A percentile compares a stretch with the other conserved stretches of the same genome.
phyloP scores from a whole-genome alignment of 2,113 vertebrate species.

The Toxostoma redivivum region DNA sequence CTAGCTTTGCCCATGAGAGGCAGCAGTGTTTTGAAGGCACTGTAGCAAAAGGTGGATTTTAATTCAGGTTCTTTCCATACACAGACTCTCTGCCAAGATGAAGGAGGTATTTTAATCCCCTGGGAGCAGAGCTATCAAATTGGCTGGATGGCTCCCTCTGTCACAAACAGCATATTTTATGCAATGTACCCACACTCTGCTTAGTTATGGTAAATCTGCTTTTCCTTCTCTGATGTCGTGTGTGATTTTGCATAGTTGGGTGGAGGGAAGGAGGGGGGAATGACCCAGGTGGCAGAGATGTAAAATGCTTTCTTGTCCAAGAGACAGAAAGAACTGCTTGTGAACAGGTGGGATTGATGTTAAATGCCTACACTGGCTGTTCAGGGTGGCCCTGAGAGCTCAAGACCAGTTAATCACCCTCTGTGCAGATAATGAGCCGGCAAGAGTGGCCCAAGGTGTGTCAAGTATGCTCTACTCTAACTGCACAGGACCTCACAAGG shows the following conservation, averaged over 20 bases:
- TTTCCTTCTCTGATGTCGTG: not conserved
- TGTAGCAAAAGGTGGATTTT: slow-evolving; percentile 32
- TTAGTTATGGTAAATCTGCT: not conserved
- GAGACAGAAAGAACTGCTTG: not conserved
- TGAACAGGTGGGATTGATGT: not conserved
- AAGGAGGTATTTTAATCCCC: slow-evolving; percentile 8
- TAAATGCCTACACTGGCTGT: not conserved
- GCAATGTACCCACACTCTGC: not conserved
- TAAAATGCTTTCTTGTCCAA: not conserved
- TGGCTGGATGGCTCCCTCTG: not conserved
- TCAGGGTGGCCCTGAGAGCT: not conserved
- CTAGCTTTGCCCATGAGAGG: slow-evolving; percentile 13
- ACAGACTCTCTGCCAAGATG: not conserved
- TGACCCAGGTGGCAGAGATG: not conserved
- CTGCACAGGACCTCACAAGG: not conserved
- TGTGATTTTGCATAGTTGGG: not conserved
- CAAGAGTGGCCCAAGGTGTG: not conserved
- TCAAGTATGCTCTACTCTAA: not conserved
- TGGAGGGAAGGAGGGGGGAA: not conserved
- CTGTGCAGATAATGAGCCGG: slow-evolving; percentile 28
- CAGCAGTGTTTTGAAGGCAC: not conserved
- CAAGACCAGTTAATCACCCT: not conserved
- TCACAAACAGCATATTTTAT: slow-evolving; percentile 37
- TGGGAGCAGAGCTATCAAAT: slow-evolving; percentile 18
- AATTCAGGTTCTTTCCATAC: slow-evolving; percentile 24